phyloP scores from a whole-genome alignment of 1,140 invertebrate genomes.

The Lepidotrigona ventralis region DNA sequence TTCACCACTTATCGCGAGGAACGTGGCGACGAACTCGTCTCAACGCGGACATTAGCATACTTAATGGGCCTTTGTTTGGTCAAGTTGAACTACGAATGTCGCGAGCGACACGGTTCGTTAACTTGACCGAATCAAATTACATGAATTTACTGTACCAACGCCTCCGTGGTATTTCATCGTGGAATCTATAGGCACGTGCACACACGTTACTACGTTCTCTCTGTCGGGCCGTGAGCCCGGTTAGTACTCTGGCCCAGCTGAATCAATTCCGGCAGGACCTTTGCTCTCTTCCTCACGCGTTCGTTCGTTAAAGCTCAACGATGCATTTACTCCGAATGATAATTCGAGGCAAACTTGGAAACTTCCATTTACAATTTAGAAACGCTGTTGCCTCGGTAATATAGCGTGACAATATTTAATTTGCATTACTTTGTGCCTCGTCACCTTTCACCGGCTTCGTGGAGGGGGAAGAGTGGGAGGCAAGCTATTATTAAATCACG shows the following conservation, averaged over 20 bases:
- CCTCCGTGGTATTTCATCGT: constrained; percentile 71
- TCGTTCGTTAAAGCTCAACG: constrained; percentile 48
- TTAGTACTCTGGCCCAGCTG: constrained; percentile 25
- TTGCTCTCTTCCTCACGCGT: constrained; percentile 42
- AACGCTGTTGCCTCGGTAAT: not conserved
- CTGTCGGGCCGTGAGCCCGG: too few species aligned
- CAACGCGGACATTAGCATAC: constrained; percentile 72
- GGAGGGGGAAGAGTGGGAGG: not conserved
- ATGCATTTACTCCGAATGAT: constrained; percentile 39
- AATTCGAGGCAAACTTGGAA: constrained; percentile 17
- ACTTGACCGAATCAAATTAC: constrained; percentile 77
- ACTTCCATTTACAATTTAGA: constrained; percentile 8
- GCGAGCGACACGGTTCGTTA: constrained; percentile 76
- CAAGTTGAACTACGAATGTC: constrained; percentile 77
- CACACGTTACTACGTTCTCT: not conserved
- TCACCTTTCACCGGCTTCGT: not conserved
- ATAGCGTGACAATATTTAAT: constrained; percentile 14
- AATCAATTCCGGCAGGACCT: constrained; percentile 56
- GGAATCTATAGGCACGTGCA: constrained; percentile 57
- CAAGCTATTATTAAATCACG: constrained; percentile 9
- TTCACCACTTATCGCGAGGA: constrained; percentile 65
- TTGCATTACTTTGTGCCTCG: constrained; percentile 20
- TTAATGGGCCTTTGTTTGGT: constrained; percentile 77
- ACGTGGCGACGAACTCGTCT: constrained; percentile 62
- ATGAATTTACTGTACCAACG: constrained; percentile 75